Base-by-base conservation (phyloP, 2,888 invertebrate genomes). In the Parnassius glacialis region DNA sequence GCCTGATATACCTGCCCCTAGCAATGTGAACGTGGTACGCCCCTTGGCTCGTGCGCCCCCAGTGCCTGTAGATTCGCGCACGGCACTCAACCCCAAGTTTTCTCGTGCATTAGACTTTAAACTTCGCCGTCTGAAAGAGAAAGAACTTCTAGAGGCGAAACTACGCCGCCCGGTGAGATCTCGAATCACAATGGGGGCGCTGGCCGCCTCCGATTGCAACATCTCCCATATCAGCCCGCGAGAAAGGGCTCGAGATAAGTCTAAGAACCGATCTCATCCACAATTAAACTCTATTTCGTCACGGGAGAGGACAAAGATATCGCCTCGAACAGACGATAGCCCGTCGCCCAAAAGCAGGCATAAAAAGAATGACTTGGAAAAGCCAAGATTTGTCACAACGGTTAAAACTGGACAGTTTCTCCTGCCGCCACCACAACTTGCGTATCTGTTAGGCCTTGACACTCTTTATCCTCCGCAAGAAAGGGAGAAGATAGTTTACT, bases 391-490 rank as follows among this genome's bases (percentile, higher is more conserved):
- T 77, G 94, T 96, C 67, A 96, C 96, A 10, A 96, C 96, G 0
- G 97, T 97, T 52, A 95, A 94, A 71, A 94, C 93, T 58, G 97
- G 97, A 2, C 94, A 94, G 73, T 97, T 96, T 79, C 85, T 96
- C 67, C 94, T 95, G 75, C 96, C 97, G 7, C 95, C 96, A 0
- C 94, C 94, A n/a, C 94, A 94, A 74, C 84, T 94, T 52, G 95
- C 95, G 9, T 83, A 85, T 9, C 85, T 94, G n/a, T 87, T 95
- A 20, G 94, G 94, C 0, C 87, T 95, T 62, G 84, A 90, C 62
- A 70, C 87, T 10, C 73, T 89, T 68, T 84, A 88, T 78, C 79
- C 86, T 55, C 65, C 80, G 58, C 74, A 75, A 56, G 78, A 83
- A 66, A 73, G 77, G 16, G 79, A 81, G 60, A 75, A 79, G 67